Conservation (phyloP, 1,140 invertebrate genomes). For the Meteorus sp. region DNA sequence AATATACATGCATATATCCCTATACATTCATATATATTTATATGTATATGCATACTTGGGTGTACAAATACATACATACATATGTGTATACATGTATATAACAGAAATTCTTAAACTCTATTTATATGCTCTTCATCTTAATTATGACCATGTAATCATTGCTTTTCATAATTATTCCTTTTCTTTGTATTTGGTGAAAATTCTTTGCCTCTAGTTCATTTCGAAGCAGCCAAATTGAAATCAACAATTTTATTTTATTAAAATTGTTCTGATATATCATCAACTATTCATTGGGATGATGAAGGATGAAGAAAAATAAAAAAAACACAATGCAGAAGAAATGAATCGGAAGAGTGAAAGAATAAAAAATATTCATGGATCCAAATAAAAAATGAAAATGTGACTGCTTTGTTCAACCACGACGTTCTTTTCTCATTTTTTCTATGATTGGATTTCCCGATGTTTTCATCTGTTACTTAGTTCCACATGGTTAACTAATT, state of each 20-base stretch:
- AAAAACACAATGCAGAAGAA: too few species aligned
- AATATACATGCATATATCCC: constrained; percentile 32
- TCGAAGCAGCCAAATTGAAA: neutral
- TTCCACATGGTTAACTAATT: too few species aligned
- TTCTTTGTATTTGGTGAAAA: neutral
- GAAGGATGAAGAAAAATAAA: neutral
- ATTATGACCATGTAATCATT: too few species aligned
- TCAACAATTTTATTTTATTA: neutral
- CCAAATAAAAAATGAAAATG: neutral
- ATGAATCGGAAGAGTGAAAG: too few species aligned
- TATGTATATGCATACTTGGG: too few species aligned
- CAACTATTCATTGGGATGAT: neutral
- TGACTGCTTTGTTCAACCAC: neutral
- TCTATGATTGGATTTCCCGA: neutral
- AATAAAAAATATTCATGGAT: neutral
- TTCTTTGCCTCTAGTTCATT: neutral
- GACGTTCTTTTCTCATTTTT: neutral
- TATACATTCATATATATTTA: too few species aligned
- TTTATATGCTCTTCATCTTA: too few species aligned
- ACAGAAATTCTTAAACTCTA: too few species aligned
- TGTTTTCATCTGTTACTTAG: too few species aligned
- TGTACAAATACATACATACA: too few species aligned
- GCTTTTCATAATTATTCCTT: neutral
- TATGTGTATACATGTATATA: too few species aligned
- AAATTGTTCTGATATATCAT: neutral